These are phyloP conservation scores for Coranthus polyacanthus DNA, from an alignment of 2,797 vertebrate species.

Conservation along the genomic window DNA sequence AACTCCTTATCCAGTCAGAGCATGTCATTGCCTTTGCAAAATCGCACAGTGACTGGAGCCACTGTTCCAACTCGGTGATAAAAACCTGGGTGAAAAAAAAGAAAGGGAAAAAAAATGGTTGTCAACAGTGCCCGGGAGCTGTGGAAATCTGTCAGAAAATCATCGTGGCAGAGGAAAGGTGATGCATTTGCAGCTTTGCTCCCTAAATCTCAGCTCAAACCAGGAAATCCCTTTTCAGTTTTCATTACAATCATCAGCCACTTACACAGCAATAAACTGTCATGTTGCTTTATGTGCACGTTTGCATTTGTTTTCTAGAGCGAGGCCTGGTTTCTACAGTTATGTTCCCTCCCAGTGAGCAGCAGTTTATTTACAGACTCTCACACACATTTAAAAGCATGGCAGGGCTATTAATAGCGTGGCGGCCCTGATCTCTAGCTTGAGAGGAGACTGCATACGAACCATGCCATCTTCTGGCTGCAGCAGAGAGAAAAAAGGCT, in stretches of 20 bases:
- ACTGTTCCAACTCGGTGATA: conserved; percentile 8
- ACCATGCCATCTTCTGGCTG: conserved; percentile 90
- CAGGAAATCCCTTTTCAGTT: conserved; percentile 35
- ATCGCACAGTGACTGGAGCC: conserved; percentile 7
- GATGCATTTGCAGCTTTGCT: conserved; percentile 9
- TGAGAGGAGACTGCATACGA: conserved; percentile 72
- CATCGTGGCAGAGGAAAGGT: conserved; percentile 35
- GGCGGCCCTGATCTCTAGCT: conserved; percentile 61
- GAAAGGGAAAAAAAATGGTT: conserved; percentile 21
- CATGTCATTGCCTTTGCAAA: conserved; percentile 30
- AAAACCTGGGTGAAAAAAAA: conserved; percentile 24
- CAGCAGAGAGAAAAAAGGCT: conserved; percentile 65
- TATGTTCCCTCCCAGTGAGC: conserved; percentile 33
- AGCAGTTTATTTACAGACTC: conserved; percentile 76
- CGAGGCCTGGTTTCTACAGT: conserved; percentile 5
- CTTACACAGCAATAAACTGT: conserved; percentile 33
- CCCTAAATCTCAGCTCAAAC: conserved; percentile 29
- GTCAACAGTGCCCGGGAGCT: conserved; percentile 37
- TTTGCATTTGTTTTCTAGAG: conserved; percentile 24
- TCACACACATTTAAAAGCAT: conserved; percentile 63
- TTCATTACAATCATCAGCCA: conserved; percentile 45
- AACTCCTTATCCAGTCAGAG: conserved; percentile 31
- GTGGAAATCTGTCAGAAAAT: conserved; percentile 34
- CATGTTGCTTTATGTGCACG: conserved; percentile 32
- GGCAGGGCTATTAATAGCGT: conserved; percentile 79